phyloP scores from a whole-genome alignment of 1,140 invertebrate species.

The Drosophila rhopaloa region DNA sequence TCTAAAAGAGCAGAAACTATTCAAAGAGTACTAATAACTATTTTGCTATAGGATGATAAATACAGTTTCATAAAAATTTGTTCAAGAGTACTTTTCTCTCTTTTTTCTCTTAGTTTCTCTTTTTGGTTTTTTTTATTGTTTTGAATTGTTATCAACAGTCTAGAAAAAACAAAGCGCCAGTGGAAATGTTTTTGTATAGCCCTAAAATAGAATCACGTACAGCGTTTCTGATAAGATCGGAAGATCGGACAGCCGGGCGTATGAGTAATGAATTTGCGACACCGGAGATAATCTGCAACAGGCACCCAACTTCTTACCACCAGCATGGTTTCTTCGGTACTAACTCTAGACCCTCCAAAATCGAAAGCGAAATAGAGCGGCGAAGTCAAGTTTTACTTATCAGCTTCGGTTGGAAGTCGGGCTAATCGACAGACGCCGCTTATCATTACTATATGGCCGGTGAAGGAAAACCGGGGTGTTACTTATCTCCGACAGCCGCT shows the following conservation, averaged over 20 bases:
- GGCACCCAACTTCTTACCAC: conserved; percentile 60
- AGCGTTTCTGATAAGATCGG: conserved; percentile 53
- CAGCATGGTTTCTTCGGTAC: conserved; percentile 57
- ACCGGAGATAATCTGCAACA: not conserved
- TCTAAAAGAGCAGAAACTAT: not conserved
- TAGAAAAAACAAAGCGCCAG: not conserved
- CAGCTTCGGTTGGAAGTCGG: conserved; percentile 19
- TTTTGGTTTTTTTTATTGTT: conserved; percentile 12
- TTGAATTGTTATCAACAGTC: conserved; percentile 25
- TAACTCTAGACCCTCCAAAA: conserved; percentile 33
- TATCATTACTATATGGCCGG: conserved; percentile 15
- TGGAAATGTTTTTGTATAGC: conserved; percentile 28
- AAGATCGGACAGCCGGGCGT: conserved; percentile 14
- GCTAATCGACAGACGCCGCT: conserved; percentile 38
- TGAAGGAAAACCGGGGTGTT: not conserved
- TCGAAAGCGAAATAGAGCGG: conserved; percentile 13
- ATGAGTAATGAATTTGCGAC: conserved; percentile 33
- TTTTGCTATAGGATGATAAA: not conserved
- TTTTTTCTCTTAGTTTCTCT: conserved; percentile 7
- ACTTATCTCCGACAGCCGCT: conserved; percentile 29
- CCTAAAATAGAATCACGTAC: conserved; percentile 54
- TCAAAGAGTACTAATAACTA: not conserved
- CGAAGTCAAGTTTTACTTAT: conserved; percentile 43
- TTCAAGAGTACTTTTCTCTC: not conserved
- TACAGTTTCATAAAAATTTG: not conserved